Base-by-base conservation (phyloP, 2,888 invertebrate species). In the Dascillus cervinus region DNA sequence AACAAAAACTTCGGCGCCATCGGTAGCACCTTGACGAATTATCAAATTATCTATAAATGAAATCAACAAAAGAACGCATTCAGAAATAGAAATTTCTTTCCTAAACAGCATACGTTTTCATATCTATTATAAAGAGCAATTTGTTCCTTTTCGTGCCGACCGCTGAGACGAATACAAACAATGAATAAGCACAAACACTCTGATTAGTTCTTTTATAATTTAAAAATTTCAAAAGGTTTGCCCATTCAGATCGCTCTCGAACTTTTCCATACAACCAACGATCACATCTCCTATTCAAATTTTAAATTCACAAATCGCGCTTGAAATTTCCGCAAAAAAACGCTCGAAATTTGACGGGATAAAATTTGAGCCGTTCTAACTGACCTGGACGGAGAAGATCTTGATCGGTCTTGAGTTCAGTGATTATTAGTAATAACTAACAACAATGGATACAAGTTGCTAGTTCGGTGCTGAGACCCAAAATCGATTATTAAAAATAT, bases 401-500 rank as follows among this genome's bases (percentile, higher is more conserved):
- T 17, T 17, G 17, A 8, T 17, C n/a, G n/a, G n/a, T 4, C 17
- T 17, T 4, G 8, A 17, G 8, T 6, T 17, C 8, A 8, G 4
- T 8, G 17, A 17, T 17, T 17, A 17, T 17, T 17, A 17, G 5
- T 17, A 17, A 14, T 30, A 31, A 38, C 32, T 41, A 34, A 32
- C 35, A 39, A 43, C 45, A 45, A 41, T 43, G 36, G 22, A 33
- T 41, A 32, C 29, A 39, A 39, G 34, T 43, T 43, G 39, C 39
- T 43, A 38, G 44, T 32, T 42, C 27, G 39, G 43, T n/a, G 46
- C 48, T 43, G 48, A 46, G 52, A 49, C 41, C 52, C 49, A 38
- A 53, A 57, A 56, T 56, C 56, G 55, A 57, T 57, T 57, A 57
- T 56, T 54, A 53, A 55, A 55, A 56, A 56, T 57, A 57, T 57